Evolutionary conservation across 1,140 invertebrate genomes (phyloP), one percentile per base, ranked within the genome.

Genomic region (Bradynema listronoti): DNA sequence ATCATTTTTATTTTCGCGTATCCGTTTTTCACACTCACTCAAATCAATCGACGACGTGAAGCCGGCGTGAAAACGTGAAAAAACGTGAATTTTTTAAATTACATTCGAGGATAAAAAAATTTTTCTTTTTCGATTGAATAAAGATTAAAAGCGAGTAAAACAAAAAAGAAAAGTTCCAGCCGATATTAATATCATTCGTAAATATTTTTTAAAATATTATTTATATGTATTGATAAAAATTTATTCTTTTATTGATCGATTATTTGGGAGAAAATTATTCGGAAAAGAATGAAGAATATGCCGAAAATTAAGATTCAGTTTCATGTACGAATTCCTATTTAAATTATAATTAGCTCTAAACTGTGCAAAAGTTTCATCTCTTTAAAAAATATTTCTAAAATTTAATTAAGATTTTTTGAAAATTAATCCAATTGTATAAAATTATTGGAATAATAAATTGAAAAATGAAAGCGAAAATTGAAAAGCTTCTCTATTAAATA

Each of bases 381-480:
- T 16, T 27, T 5, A 27, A n/a, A 46, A 46, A 46, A 46, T 29
- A 29, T 46, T 29, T 27, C 45, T 5, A 14, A 46, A 46, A 46
- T 22, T 16, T 27, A 46, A 22, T 11, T 27, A 24, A 46, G 30
- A 46, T 25, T 25, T 16, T 27, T 14, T 29, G 30, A 46, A 29
- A 27, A 24, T 27, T 27, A 46, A 46, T 27, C 45, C 25, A 46
- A 27, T 46, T 16, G 16, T 24, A 46, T 27, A 46, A 46, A 5
- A 16, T 1, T 22, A 43, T 5, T 43, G 9, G 24, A 43, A 43
- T 19, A 19, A 43, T 19, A 9, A 19, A 46, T 19, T 1, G n/a
- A 46, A 46, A 46, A 46, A 46, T 4, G 30, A 46, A 46, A 22
- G 24, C 11, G 45, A 46, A 46, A 46, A 24, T 29, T 46, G 11